Base-by-base conservation (phyloP, 2,888 invertebrate species). In the Lasioglossum calceatum region DNA sequence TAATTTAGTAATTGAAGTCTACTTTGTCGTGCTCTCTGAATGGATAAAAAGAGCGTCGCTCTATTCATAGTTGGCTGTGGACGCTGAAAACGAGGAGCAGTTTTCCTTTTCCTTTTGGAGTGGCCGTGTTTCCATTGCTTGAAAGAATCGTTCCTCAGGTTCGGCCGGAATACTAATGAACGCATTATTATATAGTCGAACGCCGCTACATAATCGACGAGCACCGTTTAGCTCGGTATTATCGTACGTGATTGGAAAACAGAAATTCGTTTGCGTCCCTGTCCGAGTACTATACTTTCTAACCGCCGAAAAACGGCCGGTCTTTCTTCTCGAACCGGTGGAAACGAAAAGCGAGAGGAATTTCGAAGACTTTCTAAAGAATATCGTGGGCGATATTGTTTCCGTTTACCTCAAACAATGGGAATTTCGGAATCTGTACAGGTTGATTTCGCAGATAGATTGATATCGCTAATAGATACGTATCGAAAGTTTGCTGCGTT, bases 211-310 rank as follows among this genome's bases (percentile, higher is more conserved):
- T 84, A 84, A 84, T 76, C 76, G 79, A 72, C 79, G 85, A 67
- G 72, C 85, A 84, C 42, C 85, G 79, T 84, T 85, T 85, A 84
- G 75, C 39, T 84, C 76, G 72, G 85, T 77, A 85, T 85, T 85
- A 84, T 58, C 76, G 79, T 73, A 73, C 85, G 85, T 84, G 85
- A 84, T 54, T 36, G 32, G 85, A 67, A 67, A 84, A 79, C 64
- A 42, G 44, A 72, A 76, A 54, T 50, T 19, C 47, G 75, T 42
- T 73, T 23, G 39, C 54, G 19, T 1, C 8, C 27, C 2, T 16
- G 32, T 23, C 2, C 19, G 39, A 23, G 16, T 5, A 54, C n/a
- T 36, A n/a, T 50, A 85, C 74, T 84, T 85, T 84, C 85, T 78
- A 84, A 70, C 32, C 58, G 74, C 27, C 19, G 61, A 67, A 73